A percentile compares a stretch with the other conserved stretches of the same genome.
Conservation (phyloP, 2,797 vertebrate species). For the Galago senegalensis region DNA sequence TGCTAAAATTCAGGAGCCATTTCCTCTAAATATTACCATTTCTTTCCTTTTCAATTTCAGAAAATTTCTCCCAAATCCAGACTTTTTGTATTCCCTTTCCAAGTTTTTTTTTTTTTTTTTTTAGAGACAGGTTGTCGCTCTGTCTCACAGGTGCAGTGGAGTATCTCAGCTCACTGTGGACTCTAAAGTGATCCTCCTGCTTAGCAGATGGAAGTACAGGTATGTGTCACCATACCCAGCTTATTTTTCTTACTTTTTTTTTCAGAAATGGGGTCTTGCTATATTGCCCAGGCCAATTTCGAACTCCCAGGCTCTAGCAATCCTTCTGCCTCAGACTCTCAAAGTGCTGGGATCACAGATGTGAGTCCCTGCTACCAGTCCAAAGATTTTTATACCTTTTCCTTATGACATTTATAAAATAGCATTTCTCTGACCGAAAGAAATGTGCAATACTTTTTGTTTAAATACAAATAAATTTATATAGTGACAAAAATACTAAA, state of each 20-base stretch:
- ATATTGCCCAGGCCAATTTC: background rate
- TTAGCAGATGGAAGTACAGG: background rate
- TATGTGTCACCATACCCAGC: background rate
- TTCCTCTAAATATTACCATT: conserved; percentile 21
- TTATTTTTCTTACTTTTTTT: background rate
- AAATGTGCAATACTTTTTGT: background rate
- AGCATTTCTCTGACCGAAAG: background rate
- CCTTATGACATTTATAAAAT: background rate
- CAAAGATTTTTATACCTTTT: conserved; percentile 4
- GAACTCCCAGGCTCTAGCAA: background rate
- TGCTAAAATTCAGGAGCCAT: conserved; percentile 63
- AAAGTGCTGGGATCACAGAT: background rate
- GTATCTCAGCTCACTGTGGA: background rate
- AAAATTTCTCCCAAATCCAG: background rate
- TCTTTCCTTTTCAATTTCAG: background rate
- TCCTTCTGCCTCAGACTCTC: background rate
- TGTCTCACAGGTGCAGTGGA: background rate
- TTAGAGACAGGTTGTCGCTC: background rate
- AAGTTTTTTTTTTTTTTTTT: background rate
- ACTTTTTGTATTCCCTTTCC: conserved; percentile 6
- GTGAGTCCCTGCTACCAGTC: too few species aligned
- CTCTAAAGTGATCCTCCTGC: background rate
- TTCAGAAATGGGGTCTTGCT: background rate
- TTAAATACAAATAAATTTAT: background rate
- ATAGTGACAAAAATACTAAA: background rate